These are phyloP conservation scores for Microctonus hyperodae DNA, from an alignment of 2,888 invertebrate genomes.

Conservation along the genomic window DNA sequence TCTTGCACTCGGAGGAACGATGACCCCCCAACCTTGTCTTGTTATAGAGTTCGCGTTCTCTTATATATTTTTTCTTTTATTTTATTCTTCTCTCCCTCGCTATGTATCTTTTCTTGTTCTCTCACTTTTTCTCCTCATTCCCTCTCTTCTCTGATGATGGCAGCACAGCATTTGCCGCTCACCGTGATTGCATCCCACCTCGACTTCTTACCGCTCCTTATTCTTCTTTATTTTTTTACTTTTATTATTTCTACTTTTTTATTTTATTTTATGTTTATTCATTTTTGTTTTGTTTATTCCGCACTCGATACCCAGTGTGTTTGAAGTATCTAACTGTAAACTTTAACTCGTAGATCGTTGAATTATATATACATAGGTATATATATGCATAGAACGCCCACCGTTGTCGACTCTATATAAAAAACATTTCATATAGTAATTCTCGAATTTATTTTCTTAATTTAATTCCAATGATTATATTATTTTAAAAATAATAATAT, in stretches of 20 bases:
- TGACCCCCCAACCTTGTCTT: constrained; percentile 53
- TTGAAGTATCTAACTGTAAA: constrained; percentile 51
- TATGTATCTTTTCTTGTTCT: constrained; percentile 21
- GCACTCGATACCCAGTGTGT: constrained; percentile 40
- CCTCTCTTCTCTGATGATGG: constrained; percentile 15
- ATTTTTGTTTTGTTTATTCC: constrained; percentile 14
- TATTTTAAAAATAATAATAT: too few species aligned
- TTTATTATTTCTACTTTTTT: constrained; percentile 5
- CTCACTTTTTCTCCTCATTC: constrained; percentile 18
- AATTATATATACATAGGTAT: too few species aligned
- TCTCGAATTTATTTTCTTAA: too few species aligned
- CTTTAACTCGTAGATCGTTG: constrained; percentile 30
- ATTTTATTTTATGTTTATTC: constrained; percentile 1
- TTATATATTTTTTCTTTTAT: constrained; percentile 29
- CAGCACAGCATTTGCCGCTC: too few species aligned
- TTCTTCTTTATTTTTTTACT: constrained; percentile 5
- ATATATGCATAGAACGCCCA: too few species aligned
- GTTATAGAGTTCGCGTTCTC: constrained; percentile 42
- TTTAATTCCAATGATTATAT: too few species aligned
- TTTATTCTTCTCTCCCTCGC: not conserved
- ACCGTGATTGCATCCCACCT: constrained; percentile 26
- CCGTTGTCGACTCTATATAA: too few species aligned
- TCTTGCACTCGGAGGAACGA: constrained; percentile 41
- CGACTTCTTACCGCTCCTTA: constrained; percentile 24
- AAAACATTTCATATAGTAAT: too few species aligned